Evolutionary conservation across 1,140 invertebrate species (phyloP).

Genomic region (Zaprionus africanus): DNA sequence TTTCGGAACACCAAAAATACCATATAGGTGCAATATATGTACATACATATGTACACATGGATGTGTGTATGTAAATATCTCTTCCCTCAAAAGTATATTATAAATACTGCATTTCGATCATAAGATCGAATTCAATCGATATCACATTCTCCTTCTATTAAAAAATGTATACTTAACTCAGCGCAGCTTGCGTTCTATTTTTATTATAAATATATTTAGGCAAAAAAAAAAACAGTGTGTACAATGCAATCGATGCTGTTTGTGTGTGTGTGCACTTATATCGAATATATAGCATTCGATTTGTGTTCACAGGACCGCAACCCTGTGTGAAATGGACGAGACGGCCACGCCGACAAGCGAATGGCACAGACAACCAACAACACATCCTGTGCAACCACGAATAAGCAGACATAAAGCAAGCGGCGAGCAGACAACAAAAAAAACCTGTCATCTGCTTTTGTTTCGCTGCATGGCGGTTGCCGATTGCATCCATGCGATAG

Average conservation of each 20-base stretch:
- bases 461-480: conserved; percentile 4
- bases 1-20: no score
- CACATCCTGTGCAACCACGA: conserved; percentile 1
- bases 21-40: not conserved
- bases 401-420: not conserved
- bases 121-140: not conserved
- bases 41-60: not conserved
- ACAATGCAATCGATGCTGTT: not conserved
- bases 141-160: not conserved
- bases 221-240: not conserved
- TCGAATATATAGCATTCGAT: conserved; percentile 1
- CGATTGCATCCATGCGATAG: not conserved
- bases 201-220: not conserved
- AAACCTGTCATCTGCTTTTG: conserved; percentile 11
- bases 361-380: conserved; percentile 1
- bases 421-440: conserved; percentile 17
- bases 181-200: not conserved
- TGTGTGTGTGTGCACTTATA: not conserved
- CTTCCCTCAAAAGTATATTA: not conserved
- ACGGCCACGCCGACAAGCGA: not conserved
- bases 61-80: not conserved
- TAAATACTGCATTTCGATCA: not conserved
- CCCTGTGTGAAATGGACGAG: not conserved
- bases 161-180: not conserved
- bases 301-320: not conserved